Evolutionary conservation across 2,888 invertebrate genomes (phyloP), one percentile per base, ranked within the genome.

Genomic region (Tubulanus polymorphus): DNA sequence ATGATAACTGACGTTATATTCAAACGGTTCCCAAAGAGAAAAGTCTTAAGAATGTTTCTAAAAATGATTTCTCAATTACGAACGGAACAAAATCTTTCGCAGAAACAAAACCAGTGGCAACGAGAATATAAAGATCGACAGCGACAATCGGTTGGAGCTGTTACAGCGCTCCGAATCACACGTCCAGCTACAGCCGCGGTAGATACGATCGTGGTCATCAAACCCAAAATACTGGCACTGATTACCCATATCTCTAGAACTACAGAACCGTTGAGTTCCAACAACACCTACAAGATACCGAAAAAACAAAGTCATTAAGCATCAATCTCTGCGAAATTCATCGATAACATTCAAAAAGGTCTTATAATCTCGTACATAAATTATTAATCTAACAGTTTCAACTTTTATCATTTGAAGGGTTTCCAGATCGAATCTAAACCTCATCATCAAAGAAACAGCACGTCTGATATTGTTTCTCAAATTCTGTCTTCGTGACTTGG

Each of bases 181-280:
- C 8, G 78, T 79, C 63, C 73, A 75, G 32, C 79, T 69, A 63
- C 79, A 79, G 26, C 78, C 78, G 47, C 78, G 60, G 65, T 79
- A 79, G 58, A 74, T 71, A 29, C 79, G 64, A 63, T 79, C 75
- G 60, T 79, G 79, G 61, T 79, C 78, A 0, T 74, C 73, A 60
- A 74, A 79, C 37, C 70, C 65, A 37, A 79, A 72, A 56, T 76
- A 78, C 63, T 79, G 77, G 57, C 79, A 79, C 61, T 76, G 74
- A 61, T 78, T 68, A 47, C 78, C 76, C 64, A 79, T 63, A 61
- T 79, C 74, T 48, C 76, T 61, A 20, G 77, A 75, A 59, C 74
- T 76, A 61, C 79, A 79, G 66, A 79, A 79, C 53, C 79, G 58
- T 56, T 76, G 78, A 8, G 79, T 78, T 2, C 79, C 79, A 10